A percentile compares a stretch with the other conserved stretches of the same genome.
These are phyloP conservation scores for Gymnoscopelus microlampas DNA, from an alignment of 2,797 vertebrate species.

Conservation along the genomic window DNA sequence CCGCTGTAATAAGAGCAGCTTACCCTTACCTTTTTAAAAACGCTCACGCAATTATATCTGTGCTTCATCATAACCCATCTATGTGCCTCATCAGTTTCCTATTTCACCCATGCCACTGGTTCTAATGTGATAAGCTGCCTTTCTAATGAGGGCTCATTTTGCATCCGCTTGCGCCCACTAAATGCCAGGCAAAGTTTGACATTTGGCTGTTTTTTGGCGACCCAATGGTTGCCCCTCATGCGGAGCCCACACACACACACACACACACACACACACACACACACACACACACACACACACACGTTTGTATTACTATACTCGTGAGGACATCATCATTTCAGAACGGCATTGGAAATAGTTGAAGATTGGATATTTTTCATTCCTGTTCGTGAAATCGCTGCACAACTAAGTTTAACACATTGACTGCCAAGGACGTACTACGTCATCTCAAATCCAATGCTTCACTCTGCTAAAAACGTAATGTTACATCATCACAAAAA, in stretches of 20 bases:
- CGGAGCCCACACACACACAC: background rate
- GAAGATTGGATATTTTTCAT: too few species aligned
- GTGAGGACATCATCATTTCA: too few species aligned
- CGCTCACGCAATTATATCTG: background rate
- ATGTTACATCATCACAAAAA: too few species aligned
- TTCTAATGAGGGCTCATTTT: conserved; percentile 23
- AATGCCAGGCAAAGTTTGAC: conserved; percentile 21
- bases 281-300: too few species aligned
- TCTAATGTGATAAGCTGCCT: conserved; percentile 21
- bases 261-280: too few species aligned
- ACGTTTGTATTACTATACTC: too few species aligned
- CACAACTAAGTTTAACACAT: too few species aligned
- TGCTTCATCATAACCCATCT: background rate
- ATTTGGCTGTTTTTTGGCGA: conserved; percentile 16
- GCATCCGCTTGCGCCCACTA: conserved; percentile 11
- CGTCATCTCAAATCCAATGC: too few species aligned
- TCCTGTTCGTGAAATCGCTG: too few species aligned
- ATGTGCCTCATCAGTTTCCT: conserved; percentile 2
- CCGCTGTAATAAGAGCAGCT: background rate
- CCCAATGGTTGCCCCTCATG: conserved; percentile 5
- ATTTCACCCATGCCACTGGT: conserved; percentile 7
- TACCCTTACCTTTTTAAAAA: background rate
- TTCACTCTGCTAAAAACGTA: too few species aligned
- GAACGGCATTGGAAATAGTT: too few species aligned
- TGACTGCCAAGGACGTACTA: too few species aligned